Evolutionary conservation across 2,113 vertebrate genomes (phyloP).

Genomic region (Clupea harengus): DNA sequence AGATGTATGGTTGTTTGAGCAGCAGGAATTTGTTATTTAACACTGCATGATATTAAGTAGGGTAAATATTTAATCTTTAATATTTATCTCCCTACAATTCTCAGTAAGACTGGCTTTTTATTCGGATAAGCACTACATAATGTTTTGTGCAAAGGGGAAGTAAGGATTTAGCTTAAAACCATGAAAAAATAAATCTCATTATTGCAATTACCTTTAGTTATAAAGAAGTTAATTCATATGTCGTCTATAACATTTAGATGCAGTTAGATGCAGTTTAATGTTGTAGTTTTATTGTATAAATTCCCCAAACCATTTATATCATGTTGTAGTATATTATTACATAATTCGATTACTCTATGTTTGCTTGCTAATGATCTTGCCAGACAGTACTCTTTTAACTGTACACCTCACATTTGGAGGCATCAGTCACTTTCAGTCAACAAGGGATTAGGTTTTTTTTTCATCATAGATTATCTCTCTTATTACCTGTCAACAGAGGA

Average conservation of each 20-base stretch:
- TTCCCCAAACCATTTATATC: neutral
- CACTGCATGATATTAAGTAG: neutral
- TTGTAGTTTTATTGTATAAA: too few relatives aligned
- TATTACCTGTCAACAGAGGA: neutral
- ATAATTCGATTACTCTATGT: neutral
- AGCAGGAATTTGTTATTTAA: neutral
- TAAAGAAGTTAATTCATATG: neutral
- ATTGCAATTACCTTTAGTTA: neutral
- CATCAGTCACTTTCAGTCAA: too few relatives aligned
- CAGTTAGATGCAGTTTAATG: neutral
- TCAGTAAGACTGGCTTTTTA: neutral
- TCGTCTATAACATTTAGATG: neutral
- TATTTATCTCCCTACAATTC: neutral
- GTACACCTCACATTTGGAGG: neutral
- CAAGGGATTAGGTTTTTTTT: neutral
- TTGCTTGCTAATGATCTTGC: neutral
- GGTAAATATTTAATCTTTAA: too few relatives aligned
- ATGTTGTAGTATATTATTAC: neutral
- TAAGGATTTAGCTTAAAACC: neutral
- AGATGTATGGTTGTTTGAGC: neutral
- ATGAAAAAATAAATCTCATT: neutral
- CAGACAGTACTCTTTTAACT: neutral
- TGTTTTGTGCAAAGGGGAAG: neutral
- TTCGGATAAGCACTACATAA: neutral
- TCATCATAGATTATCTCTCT: neutral